A percentile compares a stretch with the other conserved stretches of the same genome.
These are phyloP conservation scores for Penaeus vannamei DNA, from an alignment of 1,140 invertebrate genomes.

Conservation along the genomic window DNA sequence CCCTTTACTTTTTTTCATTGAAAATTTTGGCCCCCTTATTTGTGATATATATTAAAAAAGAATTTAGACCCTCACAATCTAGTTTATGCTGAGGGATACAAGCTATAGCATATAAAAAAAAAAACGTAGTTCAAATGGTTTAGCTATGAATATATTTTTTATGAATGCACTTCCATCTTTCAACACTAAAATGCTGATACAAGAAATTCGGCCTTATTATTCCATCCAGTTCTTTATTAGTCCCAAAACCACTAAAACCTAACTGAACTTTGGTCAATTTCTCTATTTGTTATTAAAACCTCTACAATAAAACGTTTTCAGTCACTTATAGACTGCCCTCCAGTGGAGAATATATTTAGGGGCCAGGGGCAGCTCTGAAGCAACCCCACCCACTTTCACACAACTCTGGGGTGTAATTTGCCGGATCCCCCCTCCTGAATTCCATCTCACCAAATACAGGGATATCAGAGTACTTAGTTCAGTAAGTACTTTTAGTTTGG, in stretches of 20 bases:
- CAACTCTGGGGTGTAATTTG: slow-evolving; percentile 44
- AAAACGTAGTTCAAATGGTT: too few relatives aligned
- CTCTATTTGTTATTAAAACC: background rate
- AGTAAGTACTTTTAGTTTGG: background rate
- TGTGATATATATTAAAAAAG: too few relatives aligned
- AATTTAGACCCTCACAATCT: too few relatives aligned
- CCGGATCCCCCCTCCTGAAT: slow-evolving; percentile 31
- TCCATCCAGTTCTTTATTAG: too few relatives aligned
- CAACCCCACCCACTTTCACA: slow-evolving; percentile 50
- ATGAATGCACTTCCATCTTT: too few relatives aligned
- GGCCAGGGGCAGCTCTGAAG: slow-evolving; percentile 63
- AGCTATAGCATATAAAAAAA: too few relatives aligned
- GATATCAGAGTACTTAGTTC: slow-evolving; percentile 42
- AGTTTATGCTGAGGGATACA: too few relatives aligned
- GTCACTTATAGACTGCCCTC: background rate
- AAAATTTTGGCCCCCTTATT: too few relatives aligned
- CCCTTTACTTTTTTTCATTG: too few relatives aligned
- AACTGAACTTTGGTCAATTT: background rate
- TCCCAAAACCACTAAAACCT: background rate
- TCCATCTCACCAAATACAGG: slow-evolving; percentile 60
- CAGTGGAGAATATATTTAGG: slow-evolving; percentile 56
- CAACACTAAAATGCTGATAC: too few relatives aligned
- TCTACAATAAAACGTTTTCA: background rate
- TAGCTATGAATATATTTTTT: too few relatives aligned
- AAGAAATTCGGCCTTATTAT: too few relatives aligned